Evolutionary conservation across 1,140 invertebrate genomes (phyloP).

Genomic region (Pseudoatta argentina): DNA sequence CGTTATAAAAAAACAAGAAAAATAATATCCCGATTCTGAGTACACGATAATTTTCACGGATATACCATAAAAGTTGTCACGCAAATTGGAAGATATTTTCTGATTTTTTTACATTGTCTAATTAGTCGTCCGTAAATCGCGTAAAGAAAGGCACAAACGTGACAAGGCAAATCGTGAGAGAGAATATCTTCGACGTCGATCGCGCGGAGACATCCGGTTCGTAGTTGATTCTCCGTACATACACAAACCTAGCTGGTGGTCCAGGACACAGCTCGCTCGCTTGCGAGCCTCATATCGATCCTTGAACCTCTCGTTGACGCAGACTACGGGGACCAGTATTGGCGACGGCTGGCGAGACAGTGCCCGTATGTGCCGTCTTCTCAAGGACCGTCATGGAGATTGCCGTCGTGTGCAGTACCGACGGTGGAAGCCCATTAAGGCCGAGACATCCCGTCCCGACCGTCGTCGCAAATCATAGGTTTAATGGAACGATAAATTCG

Average conservation of each 20-base stretch:
- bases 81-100: not conserved
- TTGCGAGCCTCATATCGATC: slow-evolving; percentile 36
- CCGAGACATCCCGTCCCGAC: slow-evolving; percentile 45
- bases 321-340: slow-evolving; percentile 60
- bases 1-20: not conserved
- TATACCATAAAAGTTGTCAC: not conserved
- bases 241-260: slow-evolving; percentile 39
- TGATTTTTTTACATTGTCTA: not conserved
- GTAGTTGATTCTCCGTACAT: slow-evolving; percentile 48
- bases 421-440: slow-evolving; percentile 67
- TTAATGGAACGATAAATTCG: slow-evolving; percentile 73
- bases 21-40: not conserved
- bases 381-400: slow-evolving; percentile 63
- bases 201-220: slow-evolving; percentile 54
- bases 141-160: not conserved
- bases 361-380: slow-evolving; percentile 22
- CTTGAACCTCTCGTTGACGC: slow-evolving; percentile 31
- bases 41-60: not conserved
- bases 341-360: slow-evolving; percentile 20
- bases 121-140: not conserved
- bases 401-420: slow-evolving; percentile 60
- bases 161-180: not conserved
- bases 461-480: slow-evolving; percentile 70
- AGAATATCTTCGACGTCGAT: not conserved
- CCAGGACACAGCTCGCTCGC: slow-evolving; percentile 20